A percentile compares a stretch with the other conserved stretches of the same genome.
Evolutionary conservation across 2,797 vertebrate species (phyloP).

Genomic region (Intellagama lesueurii): DNA sequence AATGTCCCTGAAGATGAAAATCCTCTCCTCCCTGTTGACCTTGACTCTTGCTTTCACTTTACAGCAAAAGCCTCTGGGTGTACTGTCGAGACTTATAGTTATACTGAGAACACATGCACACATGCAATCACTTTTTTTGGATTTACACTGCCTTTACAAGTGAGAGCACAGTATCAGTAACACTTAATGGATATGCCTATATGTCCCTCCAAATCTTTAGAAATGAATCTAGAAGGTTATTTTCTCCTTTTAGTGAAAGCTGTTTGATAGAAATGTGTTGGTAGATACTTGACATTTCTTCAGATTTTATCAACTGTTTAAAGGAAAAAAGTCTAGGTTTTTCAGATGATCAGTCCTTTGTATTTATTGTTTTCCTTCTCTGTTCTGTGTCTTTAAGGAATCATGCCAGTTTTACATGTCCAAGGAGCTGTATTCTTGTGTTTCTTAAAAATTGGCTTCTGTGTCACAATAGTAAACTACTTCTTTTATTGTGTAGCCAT

Average conservation of each 20-base stretch:
- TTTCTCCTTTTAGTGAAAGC: not conserved
- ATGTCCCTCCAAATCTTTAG: not conserved
- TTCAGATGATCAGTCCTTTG: not conserved
- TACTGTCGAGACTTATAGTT: slow-evolving; percentile 1
- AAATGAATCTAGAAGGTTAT: slow-evolving; percentile 6
- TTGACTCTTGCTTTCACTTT: not conserved
- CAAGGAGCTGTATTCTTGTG: not conserved
- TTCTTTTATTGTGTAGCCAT: not conserved
- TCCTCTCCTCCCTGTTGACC: not conserved
- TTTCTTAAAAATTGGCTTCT: not conserved
- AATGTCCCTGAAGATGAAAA: not conserved
- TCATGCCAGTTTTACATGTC: not conserved
- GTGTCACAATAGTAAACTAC: not conserved
- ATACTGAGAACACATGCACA: not conserved
- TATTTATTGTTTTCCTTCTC: not conserved
- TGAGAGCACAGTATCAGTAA: not conserved
- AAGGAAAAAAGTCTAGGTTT: not conserved
- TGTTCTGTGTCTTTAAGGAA: slow-evolving; percentile 3
- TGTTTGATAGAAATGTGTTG: slow-evolving; percentile 7
- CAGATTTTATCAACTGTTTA: not conserved
- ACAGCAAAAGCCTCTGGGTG: not conserved
- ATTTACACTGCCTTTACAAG: slow-evolving; percentile 6
- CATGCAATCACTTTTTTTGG: not conserved
- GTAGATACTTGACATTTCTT: not conserved
- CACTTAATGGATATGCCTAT: not conserved